Base-by-base conservation (phyloP, 1,140 invertebrate species). In the Drosophila tristis region DNA sequence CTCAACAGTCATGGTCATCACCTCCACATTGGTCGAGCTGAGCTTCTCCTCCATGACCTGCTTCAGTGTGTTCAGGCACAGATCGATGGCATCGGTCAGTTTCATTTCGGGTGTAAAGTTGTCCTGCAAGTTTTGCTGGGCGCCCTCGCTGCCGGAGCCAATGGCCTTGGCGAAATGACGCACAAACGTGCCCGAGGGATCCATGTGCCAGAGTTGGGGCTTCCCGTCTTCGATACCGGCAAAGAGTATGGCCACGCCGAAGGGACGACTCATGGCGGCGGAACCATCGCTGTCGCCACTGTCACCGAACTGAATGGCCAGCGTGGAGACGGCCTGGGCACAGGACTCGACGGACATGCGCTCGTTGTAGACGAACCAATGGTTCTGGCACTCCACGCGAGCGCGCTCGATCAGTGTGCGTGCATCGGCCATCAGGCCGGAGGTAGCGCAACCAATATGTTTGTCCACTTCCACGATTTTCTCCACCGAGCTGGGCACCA, bases 11-110 rank as follows among this genome's bases (percentile, higher is more conserved):
- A 99, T 97, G 15, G 97, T 98, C 87, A 98, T 97, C 39, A 99
- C 96, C 94, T 99, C 99, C 50, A 99, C 98, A 93, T 99, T 99
- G 39, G 96, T 98, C 29, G 98, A 97, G 74, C 97, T 99, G 0
- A 99, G 92, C 93, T 99, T 99, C 92, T 99, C 99, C 92, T 99
- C 99, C 99, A 99, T 99, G 0, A 99, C 98, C 94, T 99, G 98
- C 91, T 99, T 99, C 2, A 99, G 93, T 89, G 99, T 99, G 7
- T 96, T 98, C 13, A 99, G 93, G 2, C 98, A 96, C 39, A 96
- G 92, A 89, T 98, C 98, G 58, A 98, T 96, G 13, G 98, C 99
- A 93, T 99, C 98, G 67, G 97, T 96, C n/a, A 99, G 92, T 0
- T 96, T 98, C 96, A 99, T 98, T 9, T 97, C 96, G 47, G 93